Conservation (phyloP, 1,140 invertebrate species). For the Leptestheria dahalacensis region DNA sequence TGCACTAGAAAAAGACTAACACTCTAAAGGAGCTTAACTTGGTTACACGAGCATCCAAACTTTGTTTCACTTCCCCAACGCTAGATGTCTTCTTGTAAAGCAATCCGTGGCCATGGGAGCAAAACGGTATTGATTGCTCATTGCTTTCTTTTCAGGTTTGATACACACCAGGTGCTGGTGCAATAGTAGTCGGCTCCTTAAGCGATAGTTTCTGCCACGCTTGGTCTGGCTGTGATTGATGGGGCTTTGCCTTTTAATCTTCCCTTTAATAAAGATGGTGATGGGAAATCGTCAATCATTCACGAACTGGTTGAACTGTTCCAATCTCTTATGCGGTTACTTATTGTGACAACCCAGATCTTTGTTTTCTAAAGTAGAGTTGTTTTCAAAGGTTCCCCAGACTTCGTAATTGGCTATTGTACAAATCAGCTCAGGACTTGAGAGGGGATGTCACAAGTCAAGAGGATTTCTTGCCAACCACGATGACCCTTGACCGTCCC, state of each 20-base stretch:
- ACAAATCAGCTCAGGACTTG: slow-evolving; percentile 32
- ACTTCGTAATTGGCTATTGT: slow-evolving; percentile 33
- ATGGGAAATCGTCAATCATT: slow-evolving; percentile 16
- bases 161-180: slow-evolving; percentile 5
- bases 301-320: background rate
- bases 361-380: too few species aligned
- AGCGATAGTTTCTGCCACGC: slow-evolving; percentile 7
- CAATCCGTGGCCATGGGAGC: background rate
- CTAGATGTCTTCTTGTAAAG: background rate
- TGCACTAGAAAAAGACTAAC: too few species aligned
- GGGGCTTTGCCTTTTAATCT: background rate
- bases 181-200: slow-evolving; percentile 3
- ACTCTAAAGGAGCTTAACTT: too few species aligned
- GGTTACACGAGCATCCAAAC: too few species aligned
- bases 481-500: slow-evolving; percentile 15
- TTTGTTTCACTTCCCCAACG: too few species aligned
- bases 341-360: too few species aligned
- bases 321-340: too few species aligned
- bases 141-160: background rate
- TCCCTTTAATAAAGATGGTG: slow-evolving; percentile 14
- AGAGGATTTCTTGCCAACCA: slow-evolving; percentile 11
- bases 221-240: background rate
- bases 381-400: background rate
- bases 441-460: slow-evolving; percentile 29
- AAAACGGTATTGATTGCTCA: slow-evolving; percentile 1